Base-by-base conservation (phyloP, 2,797 vertebrate species). In the Eulemur rubriventer region DNA sequence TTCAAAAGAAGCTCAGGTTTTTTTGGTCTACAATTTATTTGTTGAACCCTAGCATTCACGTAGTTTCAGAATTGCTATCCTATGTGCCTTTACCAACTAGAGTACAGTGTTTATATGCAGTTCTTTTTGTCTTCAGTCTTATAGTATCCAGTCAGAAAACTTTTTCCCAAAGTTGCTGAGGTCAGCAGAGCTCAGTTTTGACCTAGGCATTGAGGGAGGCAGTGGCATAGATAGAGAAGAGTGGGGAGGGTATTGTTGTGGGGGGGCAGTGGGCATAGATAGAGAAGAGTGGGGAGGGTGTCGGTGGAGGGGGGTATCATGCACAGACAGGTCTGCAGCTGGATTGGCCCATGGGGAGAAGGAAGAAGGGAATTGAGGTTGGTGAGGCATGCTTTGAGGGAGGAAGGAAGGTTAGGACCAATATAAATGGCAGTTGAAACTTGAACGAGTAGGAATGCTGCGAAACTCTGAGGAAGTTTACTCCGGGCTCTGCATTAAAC, bases 141-240 rank as follows among this genome's bases (percentile, higher is more conserved):
- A 6, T 0, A 11, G 69, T 75, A n/a, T 52, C 70, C 46, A 59
- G 63, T 14, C 46, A 76, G 52, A 69, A 55, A 35, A 1, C 70
- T 70, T 65, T 76, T 84, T 59, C 20, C 52, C 59, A 73, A 59
- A 48, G 75, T 63, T 59, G 28, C 46, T 41, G 50, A 55, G 55
- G n/a, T 85, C 69, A 79, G n/a, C 63, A 89, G 24, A 92, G 79
- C 28, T 88, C 28, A 73, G 12, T 46, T 73, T 46, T 94, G 92
- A 93, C 46, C 7, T 50, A 41, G 63, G 50, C 46, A 16, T 33
- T 63, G 82, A 78, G 24, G 63, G 43, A 85, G 24, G 61, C 38
- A 12, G 6, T 69, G 59, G 52, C 18, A 52, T 52, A 7, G 52
- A 52, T 52, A 52, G 52, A 52, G 5, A 52, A 52, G 18, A 52